Evolutionary conservation across 2,113 vertebrate species (phyloP), one percentile per base, ranked within the genome.

Genomic region (Progne subis): DNA sequence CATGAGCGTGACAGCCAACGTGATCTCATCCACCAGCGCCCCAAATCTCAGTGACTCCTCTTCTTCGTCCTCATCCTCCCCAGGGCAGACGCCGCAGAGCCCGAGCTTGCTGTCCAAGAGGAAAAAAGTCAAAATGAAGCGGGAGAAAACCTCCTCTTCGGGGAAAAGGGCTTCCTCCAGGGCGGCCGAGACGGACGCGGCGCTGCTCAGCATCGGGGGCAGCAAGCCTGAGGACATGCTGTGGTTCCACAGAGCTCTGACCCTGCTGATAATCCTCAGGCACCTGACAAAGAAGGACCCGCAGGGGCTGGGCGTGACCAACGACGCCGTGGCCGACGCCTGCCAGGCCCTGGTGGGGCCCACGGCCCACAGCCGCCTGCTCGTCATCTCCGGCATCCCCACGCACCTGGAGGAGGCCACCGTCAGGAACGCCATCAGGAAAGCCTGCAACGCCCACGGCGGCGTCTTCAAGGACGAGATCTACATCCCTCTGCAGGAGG

Each of bases 51-150:
- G 99, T 11, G 99, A 99, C 93, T 99, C 99, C 0, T 99, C 99
- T 0, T 99, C 99, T 1, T 99, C 99, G 0, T 99, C 99, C 0
- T 99, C 99, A 0, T 99, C 99, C 5, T 99, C 99, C 24, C 99
- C 99, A 0, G 99, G 99, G 31, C 99, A 99, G 97, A 99, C 99
- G 0, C 99, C 99, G 0, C 99, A 99, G 96, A 99, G 99, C 96
- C 99, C 99, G 7, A 99, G 99, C 93, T 98, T 99, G 86, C 97
- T 99, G 18, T 99, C 99, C 9, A 99, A 99, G 96, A 98, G 99
- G 70, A 99, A 99, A 78, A 99, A 99, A 86, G 99, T 99, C 43
- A 99, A 99, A 97, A 99, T 99, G 98, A 99, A 99, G 97, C 97
- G 99, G 11, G 99, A 99, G n/a, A 98, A 99, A 91, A 98, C 99